Percentiles rank a stretch among this genome's conserved stretches.
phyloP scores from a whole-genome alignment of 1,140 invertebrate species.

The Leptinotarsa defecta region DNA sequence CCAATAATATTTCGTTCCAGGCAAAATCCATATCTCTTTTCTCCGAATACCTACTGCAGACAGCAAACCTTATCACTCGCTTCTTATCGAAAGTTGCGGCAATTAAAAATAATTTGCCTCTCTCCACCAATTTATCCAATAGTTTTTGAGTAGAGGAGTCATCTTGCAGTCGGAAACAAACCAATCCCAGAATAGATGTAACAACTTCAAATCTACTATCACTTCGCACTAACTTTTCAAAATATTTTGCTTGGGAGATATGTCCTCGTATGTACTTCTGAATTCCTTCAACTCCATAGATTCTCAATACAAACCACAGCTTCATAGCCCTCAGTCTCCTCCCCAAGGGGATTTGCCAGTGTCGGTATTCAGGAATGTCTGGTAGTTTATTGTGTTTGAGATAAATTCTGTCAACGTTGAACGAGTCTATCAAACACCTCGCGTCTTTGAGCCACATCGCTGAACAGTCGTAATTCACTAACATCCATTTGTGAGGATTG shows the following conservation, averaged over 20 bases:
- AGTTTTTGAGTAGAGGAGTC: constrained; percentile 76
- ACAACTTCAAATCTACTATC: constrained; percentile 80
- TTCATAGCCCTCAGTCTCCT: constrained; percentile 90
- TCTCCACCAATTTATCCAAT: constrained; percentile 73
- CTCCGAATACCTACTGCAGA: constrained; percentile 75
- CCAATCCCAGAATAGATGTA: constrained; percentile 70
- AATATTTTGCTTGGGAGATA: constrained; percentile 74
- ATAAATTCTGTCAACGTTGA: constrained; percentile 90
- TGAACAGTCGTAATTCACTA: constrained; percentile 92
- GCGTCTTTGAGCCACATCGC: constrained; percentile 85
- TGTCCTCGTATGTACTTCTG: constrained; percentile 78
- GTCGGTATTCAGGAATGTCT: constrained; percentile 81
- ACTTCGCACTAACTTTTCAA: constrained; percentile 70
- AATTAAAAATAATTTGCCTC: constrained; percentile 83
- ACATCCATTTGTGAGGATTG: constrained; percentile 91
- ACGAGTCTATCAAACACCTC: constrained; percentile 77
- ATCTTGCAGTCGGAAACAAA: constrained; percentile 85
- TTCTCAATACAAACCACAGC: constrained; percentile 89
- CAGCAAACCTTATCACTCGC: constrained; percentile 80
- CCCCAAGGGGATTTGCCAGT: constrained; percentile 93
- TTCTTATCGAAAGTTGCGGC: constrained; percentile 70
- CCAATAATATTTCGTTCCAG: constrained; percentile 75
- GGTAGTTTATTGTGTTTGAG: constrained; percentile 65
- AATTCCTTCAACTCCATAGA: constrained; percentile 81
- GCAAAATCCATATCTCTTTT: constrained; percentile 76